Conservation (phyloP, 1,140 invertebrate genomes). For the Hirudo medicinalis region DNA sequence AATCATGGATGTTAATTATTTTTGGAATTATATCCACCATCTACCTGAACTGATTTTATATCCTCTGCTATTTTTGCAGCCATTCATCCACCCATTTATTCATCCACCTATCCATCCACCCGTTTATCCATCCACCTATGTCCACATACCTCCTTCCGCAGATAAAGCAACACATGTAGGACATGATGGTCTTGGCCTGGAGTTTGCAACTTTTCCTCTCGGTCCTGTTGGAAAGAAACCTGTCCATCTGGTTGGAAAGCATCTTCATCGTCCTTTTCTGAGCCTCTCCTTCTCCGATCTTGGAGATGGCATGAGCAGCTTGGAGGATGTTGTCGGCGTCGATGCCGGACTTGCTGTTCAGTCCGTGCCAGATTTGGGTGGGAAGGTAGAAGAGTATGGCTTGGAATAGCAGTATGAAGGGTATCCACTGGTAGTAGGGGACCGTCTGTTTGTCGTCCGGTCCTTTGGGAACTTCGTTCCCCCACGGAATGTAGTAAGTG, state of each 20-base stretch:
- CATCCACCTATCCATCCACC: background rate
- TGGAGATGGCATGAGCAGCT: conserved; percentile 16
- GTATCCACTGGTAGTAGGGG: conserved; percentile 50
- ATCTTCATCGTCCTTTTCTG: conserved; percentile 19
- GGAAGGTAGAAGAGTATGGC: conserved; percentile 33
- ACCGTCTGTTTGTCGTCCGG: conserved; percentile 31
- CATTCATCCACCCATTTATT: background rate
- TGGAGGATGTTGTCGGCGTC: conserved; percentile 29
- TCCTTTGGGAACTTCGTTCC: conserved; percentile 30
- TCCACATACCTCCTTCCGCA: conserved; percentile 19
- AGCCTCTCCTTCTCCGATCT: conserved; percentile 17
- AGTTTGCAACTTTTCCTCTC: conserved; percentile 2
- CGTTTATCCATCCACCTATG: background rate
- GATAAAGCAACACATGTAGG: conserved; percentile 13
- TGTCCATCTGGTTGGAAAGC: conserved; percentile 23
- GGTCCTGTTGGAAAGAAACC: conserved; percentile 17
- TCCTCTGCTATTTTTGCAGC: background rate
- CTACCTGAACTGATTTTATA: too few species aligned
- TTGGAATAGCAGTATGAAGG: conserved; percentile 46
- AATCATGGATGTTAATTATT: too few species aligned
- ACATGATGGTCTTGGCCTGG: conserved; percentile 17
- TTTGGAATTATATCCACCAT: too few species aligned
- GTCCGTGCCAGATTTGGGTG: conserved; percentile 43
- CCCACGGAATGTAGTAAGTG: conserved; percentile 52
- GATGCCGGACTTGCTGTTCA: conserved; percentile 44